Evolutionary conservation across 1,140 invertebrate species (phyloP), one percentile per base, ranked within the genome.

Genomic region (Drosophila yakuba): DNA sequence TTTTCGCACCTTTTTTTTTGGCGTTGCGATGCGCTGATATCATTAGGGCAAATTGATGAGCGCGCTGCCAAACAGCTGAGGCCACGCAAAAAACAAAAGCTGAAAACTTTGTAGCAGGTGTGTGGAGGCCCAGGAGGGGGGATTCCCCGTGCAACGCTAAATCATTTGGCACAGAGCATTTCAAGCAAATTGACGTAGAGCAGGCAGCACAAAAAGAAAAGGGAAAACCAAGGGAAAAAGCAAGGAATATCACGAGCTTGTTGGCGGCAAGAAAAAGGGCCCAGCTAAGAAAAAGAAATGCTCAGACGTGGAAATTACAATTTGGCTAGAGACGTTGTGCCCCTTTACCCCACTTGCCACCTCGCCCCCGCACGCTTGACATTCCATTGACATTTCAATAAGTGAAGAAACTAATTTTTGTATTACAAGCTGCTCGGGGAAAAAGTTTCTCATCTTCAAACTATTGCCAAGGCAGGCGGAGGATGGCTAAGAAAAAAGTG

Each of bases 391-490:
- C 83, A 88, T 88, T 88, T 88, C 83, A 88, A 88, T 88, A 88
- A 88, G 83, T 89, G 84, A 88, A 89, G 83, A 88, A 86, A 88
- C 83, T 88, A 88, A 88, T 88, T 89, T 88, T 89, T 86, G 82
- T 86, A 63, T 60, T 61, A 69, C 57, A 63, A 63, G 54, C 59
- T 57, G 15, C 76, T 71, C 58, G 52, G 62, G 78, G 69, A 72
- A 82, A 86, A 86, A 88, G 58, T 78, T 77, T 88, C 61, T 61
- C 67, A 71, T 71, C 64, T 71, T 71, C 64, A 71, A 77, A 69
- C 62, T 77, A 68, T 56, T 35, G 56, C 47, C 58, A 23, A 41
- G 39, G 6, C 32, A 25, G 43, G 12, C 32, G 50, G 48, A 47
- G 32, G 35, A 52, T 38, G 45, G 62, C 41, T 38, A 48, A 45